These are phyloP conservation scores for Brachyistius frenatus DNA, from an alignment of 2,113 vertebrate genomes.

Conservation along the genomic window DNA sequence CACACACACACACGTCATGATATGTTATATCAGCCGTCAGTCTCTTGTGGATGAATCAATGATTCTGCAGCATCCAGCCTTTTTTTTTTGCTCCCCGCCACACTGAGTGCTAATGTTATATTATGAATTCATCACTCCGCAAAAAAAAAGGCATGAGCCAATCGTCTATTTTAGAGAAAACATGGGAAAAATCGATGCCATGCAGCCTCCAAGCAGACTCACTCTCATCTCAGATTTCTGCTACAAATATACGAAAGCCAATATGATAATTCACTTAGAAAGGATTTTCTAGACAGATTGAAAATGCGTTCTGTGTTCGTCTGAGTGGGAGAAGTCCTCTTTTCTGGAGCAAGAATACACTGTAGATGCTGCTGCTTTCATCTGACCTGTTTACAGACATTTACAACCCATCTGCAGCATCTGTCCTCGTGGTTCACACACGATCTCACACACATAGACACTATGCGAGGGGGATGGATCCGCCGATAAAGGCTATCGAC, in stretches of 20 bases:
- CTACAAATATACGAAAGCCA: slow-evolving; percentile 64
- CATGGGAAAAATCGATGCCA: slow-evolving; percentile 62
- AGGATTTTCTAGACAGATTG: slow-evolving; percentile 32
- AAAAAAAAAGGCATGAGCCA: slow-evolving; percentile 46
- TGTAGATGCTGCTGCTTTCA: slow-evolving; percentile 20
- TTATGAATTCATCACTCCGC: slow-evolving; percentile 29
- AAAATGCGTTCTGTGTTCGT: slow-evolving; percentile 25
- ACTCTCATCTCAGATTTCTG: slow-evolving; percentile 63
- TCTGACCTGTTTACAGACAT: slow-evolving; percentile 40
- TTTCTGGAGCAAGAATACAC: slow-evolving; percentile 6
- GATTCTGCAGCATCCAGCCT: slow-evolving; percentile 56
- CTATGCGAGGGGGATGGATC: slow-evolving; percentile 25
- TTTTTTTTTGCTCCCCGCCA: slow-evolving; percentile 29
- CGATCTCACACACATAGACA: slow-evolving; percentile 31
- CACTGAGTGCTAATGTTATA: slow-evolving; percentile 57
- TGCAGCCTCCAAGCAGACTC: slow-evolving; percentile 44
- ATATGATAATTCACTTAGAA: slow-evolving; percentile 63
- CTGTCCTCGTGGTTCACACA: slow-evolving; percentile 26
- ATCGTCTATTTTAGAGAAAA: slow-evolving; percentile 56
- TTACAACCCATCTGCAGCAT: slow-evolving; percentile 29
- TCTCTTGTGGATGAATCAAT: slow-evolving; percentile 65
- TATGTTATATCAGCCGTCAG: slow-evolving; percentile 37
- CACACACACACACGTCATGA: slow-evolving; percentile 29
- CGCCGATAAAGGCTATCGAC: slow-evolving; percentile 36
- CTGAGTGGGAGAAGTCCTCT: slow-evolving; percentile 2